These are phyloP conservation scores for Nylanderia fulva DNA, from an alignment of 1,140 invertebrate species.

Conservation along the genomic window DNA sequence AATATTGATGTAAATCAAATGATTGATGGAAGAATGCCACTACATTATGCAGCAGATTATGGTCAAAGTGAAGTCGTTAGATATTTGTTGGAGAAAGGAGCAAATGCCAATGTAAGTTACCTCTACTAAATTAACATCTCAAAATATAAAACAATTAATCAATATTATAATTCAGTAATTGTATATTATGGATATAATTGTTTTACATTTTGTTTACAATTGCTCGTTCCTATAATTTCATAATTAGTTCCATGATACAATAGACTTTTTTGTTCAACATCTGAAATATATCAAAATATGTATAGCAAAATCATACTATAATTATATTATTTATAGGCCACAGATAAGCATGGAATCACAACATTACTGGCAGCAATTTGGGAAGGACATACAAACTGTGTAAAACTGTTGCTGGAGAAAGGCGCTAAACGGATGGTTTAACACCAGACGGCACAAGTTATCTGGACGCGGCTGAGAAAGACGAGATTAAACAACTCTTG, in stretches of 20 bases:
- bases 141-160: slow-evolving; percentile 14
- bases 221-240: too few species aligned
- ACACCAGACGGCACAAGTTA: slow-evolving; percentile 95
- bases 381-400: slow-evolving; percentile 97
- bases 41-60: slow-evolving; percentile 98
- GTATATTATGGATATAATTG: neutral
- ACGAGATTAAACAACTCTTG: slow-evolving; percentile 94
- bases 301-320: neutral
- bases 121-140: neutral
- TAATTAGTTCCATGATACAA: neutral
- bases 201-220: neutral
- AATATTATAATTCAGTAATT: neutral
- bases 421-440: slow-evolving; percentile 93
- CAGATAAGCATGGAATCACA: slow-evolving; percentile 97
- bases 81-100: slow-evolving; percentile 95
- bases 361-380: slow-evolving; percentile 97
- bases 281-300: neutral
- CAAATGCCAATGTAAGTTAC: slow-evolving; percentile 94
- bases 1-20: slow-evolving; percentile 94
- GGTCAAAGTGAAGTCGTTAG: slow-evolving; percentile 96
- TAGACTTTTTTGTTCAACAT: neutral
- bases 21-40: slow-evolving; percentile 94
- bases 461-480: slow-evolving; percentile 95
- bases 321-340: slow-evolving; percentile 87
- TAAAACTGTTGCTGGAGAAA: slow-evolving; percentile 94